Percentiles rank a stretch among this genome's conserved stretches.
phyloP scores from a whole-genome alignment of 2,888 invertebrate species.

The Trachelus tabidus region DNA sequence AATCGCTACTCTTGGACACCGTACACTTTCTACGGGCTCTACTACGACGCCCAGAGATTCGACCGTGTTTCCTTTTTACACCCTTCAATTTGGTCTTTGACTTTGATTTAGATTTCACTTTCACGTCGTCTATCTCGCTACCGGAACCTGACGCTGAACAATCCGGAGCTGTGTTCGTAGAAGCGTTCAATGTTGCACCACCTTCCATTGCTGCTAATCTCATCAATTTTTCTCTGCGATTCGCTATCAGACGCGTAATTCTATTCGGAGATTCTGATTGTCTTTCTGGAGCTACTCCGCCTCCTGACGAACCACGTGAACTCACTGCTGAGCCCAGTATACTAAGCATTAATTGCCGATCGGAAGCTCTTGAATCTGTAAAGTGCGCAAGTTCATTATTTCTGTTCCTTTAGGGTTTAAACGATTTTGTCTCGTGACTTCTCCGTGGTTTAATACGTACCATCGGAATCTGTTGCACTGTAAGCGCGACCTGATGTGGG shows the following conservation, averaged over 20 bases:
- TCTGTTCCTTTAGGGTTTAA: background rate
- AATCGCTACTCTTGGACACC: constrained; percentile 33
- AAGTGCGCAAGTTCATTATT: background rate
- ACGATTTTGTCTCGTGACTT: background rate
- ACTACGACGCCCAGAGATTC: constrained; percentile 33
- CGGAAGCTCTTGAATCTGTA: constrained; percentile 49
- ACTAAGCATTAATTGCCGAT: constrained; percentile 49
- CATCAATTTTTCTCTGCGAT: constrained; percentile 75
- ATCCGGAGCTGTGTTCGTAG: constrained; percentile 19
- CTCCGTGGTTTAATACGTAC: constrained; percentile 30
- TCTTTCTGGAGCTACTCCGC: constrained; percentile 48
- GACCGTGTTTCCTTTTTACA: constrained; percentile 49
- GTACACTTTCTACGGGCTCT: constrained; percentile 46
- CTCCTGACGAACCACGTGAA: constrained; percentile 37
- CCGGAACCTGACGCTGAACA: constrained; percentile 27
- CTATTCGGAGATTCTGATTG: constrained; percentile 72
- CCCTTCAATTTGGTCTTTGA: constrained; percentile 47
- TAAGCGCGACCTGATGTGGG: constrained; percentile 59
- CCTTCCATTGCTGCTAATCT: constrained; percentile 68
- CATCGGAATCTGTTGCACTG: constrained; percentile 64
- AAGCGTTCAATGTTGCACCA: constrained; percentile 29
- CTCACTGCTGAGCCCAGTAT: constrained; percentile 46
- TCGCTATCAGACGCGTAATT: constrained; percentile 79
- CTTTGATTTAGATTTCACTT: constrained; percentile 43
- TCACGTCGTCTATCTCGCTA: constrained; percentile 17